Evolutionary conservation across 1,140 invertebrate genomes (phyloP).

Genomic region (Bactericera cockerelli): DNA sequence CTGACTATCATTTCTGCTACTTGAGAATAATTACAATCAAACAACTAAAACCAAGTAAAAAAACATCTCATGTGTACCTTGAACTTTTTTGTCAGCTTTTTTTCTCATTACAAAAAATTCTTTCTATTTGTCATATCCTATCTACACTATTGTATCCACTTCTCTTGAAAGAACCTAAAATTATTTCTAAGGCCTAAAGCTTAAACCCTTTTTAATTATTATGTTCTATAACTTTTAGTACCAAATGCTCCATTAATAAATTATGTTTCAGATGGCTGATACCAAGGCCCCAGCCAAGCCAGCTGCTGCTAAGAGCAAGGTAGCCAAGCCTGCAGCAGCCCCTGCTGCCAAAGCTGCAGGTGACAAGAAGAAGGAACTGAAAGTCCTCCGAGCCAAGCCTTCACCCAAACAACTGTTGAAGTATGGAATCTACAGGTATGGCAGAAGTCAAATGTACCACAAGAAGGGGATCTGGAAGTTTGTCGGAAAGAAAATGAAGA

Average conservation of each 20-base stretch:
- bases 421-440: slow-evolving; percentile 52
- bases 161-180: too few relatives aligned
- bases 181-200: too few relatives aligned
- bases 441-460: slow-evolving; percentile 54
- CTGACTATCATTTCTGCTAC: too few relatives aligned
- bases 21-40: too few relatives aligned
- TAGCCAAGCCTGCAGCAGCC: neutral
- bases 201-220: too few relatives aligned
- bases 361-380: neutral
- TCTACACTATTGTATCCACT: too few relatives aligned
- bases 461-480: slow-evolving; percentile 52
- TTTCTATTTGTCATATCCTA: too few relatives aligned
- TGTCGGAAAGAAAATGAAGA: slow-evolving; percentile 34
- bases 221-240: too few relatives aligned
- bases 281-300: slow-evolving; percentile 2
- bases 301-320: neutral
- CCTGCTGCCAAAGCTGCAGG: neutral
- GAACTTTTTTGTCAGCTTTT: too few relatives aligned
- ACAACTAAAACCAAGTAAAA: too few relatives aligned
- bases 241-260: neutral
- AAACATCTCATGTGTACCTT: too few relatives aligned
- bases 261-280: slow-evolving; percentile 4
- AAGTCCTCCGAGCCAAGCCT: neutral
- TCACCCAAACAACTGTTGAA: neutral
- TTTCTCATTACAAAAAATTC: too few relatives aligned